A percentile compares a stretch with the other conserved stretches of the same genome.
These are phyloP conservation scores for Temnothorax curvispinosus DNA, from an alignment of 1,140 invertebrate species.

Conservation along the genomic window DNA sequence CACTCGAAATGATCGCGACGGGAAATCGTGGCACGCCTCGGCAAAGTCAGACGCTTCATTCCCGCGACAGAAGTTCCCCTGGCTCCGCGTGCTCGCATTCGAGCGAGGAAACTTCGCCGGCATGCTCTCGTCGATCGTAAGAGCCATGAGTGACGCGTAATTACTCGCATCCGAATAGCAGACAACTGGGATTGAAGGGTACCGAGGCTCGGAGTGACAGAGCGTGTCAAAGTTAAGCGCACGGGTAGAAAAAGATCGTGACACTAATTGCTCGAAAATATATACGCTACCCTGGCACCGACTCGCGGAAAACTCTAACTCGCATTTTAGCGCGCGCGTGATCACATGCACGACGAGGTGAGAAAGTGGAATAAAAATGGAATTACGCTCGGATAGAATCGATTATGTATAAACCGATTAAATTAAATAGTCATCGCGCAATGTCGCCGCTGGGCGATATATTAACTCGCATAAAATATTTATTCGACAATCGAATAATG, in stretches of 20 bases:
- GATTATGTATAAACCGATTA: constrained; percentile 21
- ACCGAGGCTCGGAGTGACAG: constrained; percentile 72
- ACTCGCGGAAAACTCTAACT: constrained; percentile 59
- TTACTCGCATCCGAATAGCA: constrained; percentile 77
- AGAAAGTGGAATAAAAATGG: constrained; percentile 41
- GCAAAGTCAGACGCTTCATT: constrained; percentile 49
- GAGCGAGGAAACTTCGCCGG: constrained; percentile 72
- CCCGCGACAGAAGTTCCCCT: constrained; percentile 69
- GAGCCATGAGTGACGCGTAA: constrained; percentile 77
- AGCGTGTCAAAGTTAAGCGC: constrained; percentile 75
- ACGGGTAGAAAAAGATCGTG: constrained; percentile 74
- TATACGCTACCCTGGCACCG: constrained; percentile 61
- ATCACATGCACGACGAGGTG: constrained; percentile 18
- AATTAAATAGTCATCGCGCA: constrained; percentile 26
- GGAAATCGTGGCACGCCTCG: constrained; percentile 32
- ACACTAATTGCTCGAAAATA: constrained; percentile 77
- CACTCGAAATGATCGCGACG: constrained; percentile 43
- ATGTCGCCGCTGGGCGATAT: constrained; percentile 9
- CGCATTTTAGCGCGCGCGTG: constrained; percentile 32
- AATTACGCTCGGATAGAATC: constrained; percentile 5
- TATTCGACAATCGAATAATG: constrained; percentile 43
- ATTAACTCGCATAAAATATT: constrained; percentile 48
- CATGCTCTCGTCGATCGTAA: constrained; percentile 74
- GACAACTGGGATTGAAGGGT: constrained; percentile 77
- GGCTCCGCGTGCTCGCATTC: constrained; percentile 47